phyloP scores from a whole-genome alignment of 2,113 vertebrate species.

The Pelmatolapia mariae region DNA sequence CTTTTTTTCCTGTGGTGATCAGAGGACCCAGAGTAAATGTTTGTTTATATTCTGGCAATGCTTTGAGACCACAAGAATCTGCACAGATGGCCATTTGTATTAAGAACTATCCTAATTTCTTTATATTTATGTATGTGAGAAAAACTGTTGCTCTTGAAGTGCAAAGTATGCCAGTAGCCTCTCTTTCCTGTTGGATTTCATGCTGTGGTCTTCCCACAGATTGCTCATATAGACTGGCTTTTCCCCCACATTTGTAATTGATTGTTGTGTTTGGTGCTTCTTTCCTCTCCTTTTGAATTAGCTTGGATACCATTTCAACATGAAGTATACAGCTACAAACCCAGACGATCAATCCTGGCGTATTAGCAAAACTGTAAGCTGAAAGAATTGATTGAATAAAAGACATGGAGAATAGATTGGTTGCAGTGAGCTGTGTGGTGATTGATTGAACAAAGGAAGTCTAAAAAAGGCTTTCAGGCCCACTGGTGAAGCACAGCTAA shows the following conservation, averaged over 20 bases:
- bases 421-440: neutral
- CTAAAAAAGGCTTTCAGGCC: neutral
- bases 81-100: neutral
- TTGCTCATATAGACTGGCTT: neutral
- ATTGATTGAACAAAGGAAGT: neutral
- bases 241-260: neutral
- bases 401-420: neutral
- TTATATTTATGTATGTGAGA: neutral
- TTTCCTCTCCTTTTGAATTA: neutral
- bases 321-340: neutral
- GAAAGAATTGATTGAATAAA: constrained; percentile 8
- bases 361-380: constrained; percentile 22
- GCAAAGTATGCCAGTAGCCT: neutral
- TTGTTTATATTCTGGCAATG: neutral
- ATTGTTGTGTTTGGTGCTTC: neutral
- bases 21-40: neutral
- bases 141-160: neutral
- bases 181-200: neutral
- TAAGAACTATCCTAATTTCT: neutral
- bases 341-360: constrained; percentile 15
- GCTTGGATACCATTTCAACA: neutral
- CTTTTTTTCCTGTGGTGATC: neutral
- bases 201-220: neutral
- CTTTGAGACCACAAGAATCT: neutral
- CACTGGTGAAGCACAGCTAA: neutral